phyloP scores from a whole-genome alignment of 1,140 invertebrate genomes.

The Pseudachorutes palmiensis region DNA sequence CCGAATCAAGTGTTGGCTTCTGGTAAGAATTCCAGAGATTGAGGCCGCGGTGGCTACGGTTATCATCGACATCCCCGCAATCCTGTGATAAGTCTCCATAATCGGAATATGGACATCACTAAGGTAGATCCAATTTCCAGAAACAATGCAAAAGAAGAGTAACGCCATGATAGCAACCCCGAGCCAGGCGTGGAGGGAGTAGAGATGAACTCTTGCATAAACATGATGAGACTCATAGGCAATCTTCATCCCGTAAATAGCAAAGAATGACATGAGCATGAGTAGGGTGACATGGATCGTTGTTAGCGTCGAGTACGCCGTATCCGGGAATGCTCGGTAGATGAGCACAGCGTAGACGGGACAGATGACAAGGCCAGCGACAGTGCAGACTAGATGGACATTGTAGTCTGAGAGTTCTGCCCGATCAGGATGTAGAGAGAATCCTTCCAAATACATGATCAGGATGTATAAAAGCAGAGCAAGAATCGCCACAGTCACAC shows the following conservation, averaged over 20 bases:
- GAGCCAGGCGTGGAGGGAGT: slow-evolving; percentile 10
- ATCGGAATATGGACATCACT: not conserved
- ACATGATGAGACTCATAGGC: slow-evolving; percentile 13
- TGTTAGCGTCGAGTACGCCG: not conserved
- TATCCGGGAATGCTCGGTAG: slow-evolving; percentile 1
- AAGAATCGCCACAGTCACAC: not conserved
- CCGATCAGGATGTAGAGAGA: slow-evolving; percentile 4
- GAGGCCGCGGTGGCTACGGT: not conserved
- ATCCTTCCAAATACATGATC: not conserved
- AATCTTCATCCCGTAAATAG: slow-evolving; percentile 1
- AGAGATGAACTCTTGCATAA: slow-evolving; percentile 6
- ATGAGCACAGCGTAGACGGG: slow-evolving; percentile 12
- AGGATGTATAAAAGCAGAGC: slow-evolving; percentile 4
- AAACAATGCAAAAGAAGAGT: slow-evolving; percentile 1
- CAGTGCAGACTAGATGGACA: slow-evolving; percentile 6
- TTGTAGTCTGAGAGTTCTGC: not conserved
- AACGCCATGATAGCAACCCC: not conserved
- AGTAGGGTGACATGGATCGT: not conserved
- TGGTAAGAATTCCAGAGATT: not conserved
- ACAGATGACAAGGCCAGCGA: not conserved
- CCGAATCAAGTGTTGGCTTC: slow-evolving; percentile 3
- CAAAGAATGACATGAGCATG: not conserved
- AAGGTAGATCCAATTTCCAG: slow-evolving; percentile 9
- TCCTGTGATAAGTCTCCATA: not conserved
- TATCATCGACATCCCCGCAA: not conserved